Conservation (phyloP, 2,113 vertebrate genomes). For the Limanda limanda region DNA sequence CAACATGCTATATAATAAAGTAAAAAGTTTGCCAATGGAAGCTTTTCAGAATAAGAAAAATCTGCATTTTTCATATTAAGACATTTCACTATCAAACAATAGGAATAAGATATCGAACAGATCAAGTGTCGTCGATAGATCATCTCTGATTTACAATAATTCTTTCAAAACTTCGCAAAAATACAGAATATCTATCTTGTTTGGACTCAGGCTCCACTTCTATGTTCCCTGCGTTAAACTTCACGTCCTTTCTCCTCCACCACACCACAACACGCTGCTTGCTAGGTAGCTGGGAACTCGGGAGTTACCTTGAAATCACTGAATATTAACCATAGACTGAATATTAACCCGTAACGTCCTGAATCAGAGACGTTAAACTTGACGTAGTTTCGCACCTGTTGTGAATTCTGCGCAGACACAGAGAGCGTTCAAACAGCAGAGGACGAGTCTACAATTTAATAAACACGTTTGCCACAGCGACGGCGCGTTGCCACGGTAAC, state of each 20-base stretch:
- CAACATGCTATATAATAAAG: no score
- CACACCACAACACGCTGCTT: neutral
- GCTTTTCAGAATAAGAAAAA: no score
- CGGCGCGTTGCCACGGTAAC: slow-evolving; percentile 40
- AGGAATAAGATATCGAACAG: no score
- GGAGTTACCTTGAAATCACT: no score
- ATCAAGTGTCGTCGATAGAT: no score
- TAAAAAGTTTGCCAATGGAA: no score
- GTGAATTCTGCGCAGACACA: neutral
- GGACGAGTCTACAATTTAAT: neutral
- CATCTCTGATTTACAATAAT: neutral
- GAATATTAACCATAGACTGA: no score
- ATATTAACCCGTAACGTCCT: neutral
- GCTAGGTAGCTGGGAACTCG: neutral
- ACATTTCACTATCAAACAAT: no score
- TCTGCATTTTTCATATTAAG: no score
- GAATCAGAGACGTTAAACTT: neutral
- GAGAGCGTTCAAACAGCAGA: neutral
- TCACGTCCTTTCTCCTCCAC: neutral
- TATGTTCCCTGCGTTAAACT: neutral
- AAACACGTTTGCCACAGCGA: slow-evolving; percentile 26
- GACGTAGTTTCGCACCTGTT: neutral
- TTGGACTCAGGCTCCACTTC: neutral
- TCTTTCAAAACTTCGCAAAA: neutral
- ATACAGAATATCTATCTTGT: no score